Base-by-base conservation (phyloP, 2,113 vertebrate species). In the Cheirogaleus medius region DNA sequence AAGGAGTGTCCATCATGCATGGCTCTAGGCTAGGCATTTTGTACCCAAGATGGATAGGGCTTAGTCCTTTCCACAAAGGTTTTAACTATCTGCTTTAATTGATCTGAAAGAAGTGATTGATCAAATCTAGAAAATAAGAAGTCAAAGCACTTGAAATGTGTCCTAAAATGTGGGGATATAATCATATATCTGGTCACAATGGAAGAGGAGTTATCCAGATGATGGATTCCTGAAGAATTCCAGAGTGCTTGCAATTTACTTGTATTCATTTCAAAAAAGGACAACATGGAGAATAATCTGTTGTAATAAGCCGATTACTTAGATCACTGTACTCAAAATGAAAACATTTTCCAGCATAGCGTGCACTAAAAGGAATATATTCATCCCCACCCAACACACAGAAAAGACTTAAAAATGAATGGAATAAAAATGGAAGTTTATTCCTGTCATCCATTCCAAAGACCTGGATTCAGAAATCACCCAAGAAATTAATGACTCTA, bases 41-140 rank as follows among this genome's bases (percentile, higher is more conserved):
- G 27, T 17, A 56, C 5, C 5, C 42, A 77, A 56, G 23, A 82
- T 54, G 5, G 1, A 39, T 1, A 80, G 12, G 27, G 58, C 11
- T 71, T 90, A 78, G n/a, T 71, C 25, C n/a, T 81, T 32, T 81
- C 56, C 39, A 68, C 82, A 68, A 78, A 74, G 37, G 27, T 11
- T 49, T 47, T 83, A 78, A 63, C 18, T 34, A 17, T 27, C 74
- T 25, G 42, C 1, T 64, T 60, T 73, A n/a, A 88, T 13, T 87
- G 37, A 74, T 84, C n/a, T 74, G 29, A 83, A 78, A 63, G 25
- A 92, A 87, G 21, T 69, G 66, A 83, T 77, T 1, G 8, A 42
- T 90, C 52, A 93, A 86, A 81, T 47, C 37, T 86, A 93, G 8
- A 90, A 87, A 83, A 80, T 4, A 90, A 74, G 34, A 93, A 81